A percentile compares a stretch with the other conserved stretches of the same genome.
Evolutionary conservation across 2,113 vertebrate genomes (phyloP).

Genomic region (Empidonax alnorum): DNA sequence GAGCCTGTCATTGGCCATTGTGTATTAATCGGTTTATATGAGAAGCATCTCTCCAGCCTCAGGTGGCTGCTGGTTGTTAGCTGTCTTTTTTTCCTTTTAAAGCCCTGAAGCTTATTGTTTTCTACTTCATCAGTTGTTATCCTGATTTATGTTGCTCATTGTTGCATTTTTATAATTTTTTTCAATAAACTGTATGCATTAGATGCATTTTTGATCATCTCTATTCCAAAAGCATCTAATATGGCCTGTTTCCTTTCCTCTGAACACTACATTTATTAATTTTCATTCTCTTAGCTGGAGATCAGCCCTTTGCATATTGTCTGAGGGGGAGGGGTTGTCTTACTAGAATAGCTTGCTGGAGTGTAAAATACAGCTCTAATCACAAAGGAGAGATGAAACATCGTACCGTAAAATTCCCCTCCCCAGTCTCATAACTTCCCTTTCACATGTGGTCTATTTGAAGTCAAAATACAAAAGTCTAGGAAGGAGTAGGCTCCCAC

Average conservation of each 20-base stretch:
- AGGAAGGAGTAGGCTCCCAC: slow-evolving; percentile 4
- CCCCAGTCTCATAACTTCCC: slow-evolving; percentile 10
- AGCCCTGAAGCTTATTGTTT: neutral
- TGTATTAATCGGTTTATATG: slow-evolving; percentile 48
- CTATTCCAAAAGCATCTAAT: neutral
- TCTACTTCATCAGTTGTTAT: slow-evolving; percentile 4
- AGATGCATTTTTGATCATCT: neutral
- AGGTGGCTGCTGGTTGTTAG: slow-evolving; percentile 43
- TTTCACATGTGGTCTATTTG: slow-evolving; percentile 57
- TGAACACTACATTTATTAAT: neutral
- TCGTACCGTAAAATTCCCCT: neutral
- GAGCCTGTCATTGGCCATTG: slow-evolving; percentile 27
- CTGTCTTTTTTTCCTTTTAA: neutral
- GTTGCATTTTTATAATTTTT: neutral
- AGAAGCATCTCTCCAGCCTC: slow-evolving; percentile 40
- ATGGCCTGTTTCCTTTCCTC: neutral
- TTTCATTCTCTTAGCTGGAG: slow-evolving; percentile 14
- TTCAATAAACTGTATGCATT: neutral
- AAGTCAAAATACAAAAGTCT: slow-evolving; percentile 44
- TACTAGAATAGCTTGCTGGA: slow-evolving; percentile 56
- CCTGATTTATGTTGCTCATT: neutral
- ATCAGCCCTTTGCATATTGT: slow-evolving; percentile 45
- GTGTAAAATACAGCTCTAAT: slow-evolving; percentile 35
- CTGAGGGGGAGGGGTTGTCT: slow-evolving; percentile 11
- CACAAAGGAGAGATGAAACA: slow-evolving; percentile 47